A percentile compares a stretch with the other conserved stretches of the same genome.
phyloP scores from a whole-genome alignment of 2,888 invertebrate genomes.

The Morpho helenor region DNA sequence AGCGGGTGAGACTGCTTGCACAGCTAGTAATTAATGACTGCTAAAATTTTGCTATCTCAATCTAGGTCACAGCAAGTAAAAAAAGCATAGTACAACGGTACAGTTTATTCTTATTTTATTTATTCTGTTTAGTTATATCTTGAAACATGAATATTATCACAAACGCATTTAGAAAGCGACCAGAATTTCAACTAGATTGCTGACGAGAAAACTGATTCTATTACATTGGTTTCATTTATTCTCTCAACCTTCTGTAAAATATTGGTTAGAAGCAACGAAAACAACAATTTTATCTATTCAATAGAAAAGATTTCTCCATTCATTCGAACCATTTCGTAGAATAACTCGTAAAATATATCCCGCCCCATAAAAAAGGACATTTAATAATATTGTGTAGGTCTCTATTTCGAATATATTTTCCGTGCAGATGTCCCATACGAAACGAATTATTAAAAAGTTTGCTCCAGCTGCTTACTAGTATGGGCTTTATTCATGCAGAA shows the following conservation, averaged over 20 bases:
- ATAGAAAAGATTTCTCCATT: constrained; percentile 2
- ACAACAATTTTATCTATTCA: constrained; percentile 3
- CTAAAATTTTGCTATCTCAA: too few relatives aligned
- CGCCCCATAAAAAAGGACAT: neutral
- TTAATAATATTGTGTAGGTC: constrained; percentile 9
- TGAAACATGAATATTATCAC: neutral
- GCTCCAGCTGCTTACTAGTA: constrained; percentile 10
- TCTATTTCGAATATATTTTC: constrained; percentile 11
- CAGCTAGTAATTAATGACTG: too few relatives aligned
- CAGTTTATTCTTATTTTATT: too few relatives aligned
- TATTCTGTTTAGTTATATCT: too few relatives aligned
- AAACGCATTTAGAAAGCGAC: constrained; percentile 11
- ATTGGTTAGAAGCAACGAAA: neutral
- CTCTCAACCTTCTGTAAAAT: neutral
- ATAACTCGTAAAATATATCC: constrained; percentile 10
- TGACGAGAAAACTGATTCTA: neutral
- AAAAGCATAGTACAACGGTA: too few relatives aligned
- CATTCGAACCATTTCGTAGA: constrained; percentile 1
- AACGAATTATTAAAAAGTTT: constrained; percentile 21
- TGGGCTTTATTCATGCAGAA: constrained; percentile 16
- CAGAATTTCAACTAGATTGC: constrained; percentile 4
- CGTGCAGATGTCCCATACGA: constrained; percentile 12
- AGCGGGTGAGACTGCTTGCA: too few relatives aligned
- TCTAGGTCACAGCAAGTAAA: too few relatives aligned
- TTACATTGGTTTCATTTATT: neutral